Conservation (phyloP, 2,888 invertebrate species). For the Alloscopus bannaensis region DNA sequence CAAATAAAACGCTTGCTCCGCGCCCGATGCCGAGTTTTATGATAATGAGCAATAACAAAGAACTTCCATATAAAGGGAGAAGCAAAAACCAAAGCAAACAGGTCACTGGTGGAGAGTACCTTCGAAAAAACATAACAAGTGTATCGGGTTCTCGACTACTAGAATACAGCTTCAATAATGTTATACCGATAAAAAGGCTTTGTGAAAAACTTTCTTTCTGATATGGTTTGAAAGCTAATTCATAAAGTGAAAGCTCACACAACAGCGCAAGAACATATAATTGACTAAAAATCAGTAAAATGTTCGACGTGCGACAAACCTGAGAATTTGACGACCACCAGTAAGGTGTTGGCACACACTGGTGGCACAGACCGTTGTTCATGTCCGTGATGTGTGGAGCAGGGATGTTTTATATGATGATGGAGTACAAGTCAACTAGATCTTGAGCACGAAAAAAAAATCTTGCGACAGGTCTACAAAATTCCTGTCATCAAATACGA, state of each 20-base stretch:
- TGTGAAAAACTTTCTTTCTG: neutral
- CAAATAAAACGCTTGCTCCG: too few species aligned
- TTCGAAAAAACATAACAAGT: neutral
- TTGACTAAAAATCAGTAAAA: neutral
- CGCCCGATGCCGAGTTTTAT: too few species aligned
- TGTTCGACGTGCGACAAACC: constrained; percentile 4
- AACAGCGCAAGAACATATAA: neutral
- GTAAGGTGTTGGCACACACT: neutral
- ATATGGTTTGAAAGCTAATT: too few species aligned
- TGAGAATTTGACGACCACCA: constrained; percentile 29
- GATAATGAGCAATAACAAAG: too few species aligned
- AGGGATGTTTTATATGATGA: neutral
- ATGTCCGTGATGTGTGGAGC: neutral
- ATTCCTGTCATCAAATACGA: neutral
- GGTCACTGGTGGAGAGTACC: too few species aligned
- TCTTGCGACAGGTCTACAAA: neutral
- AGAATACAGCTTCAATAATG: neutral
- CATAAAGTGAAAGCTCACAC: neutral
- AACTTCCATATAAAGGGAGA: too few species aligned
- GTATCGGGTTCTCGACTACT: neutral
- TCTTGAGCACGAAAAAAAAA: neutral
- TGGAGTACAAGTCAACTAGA: neutral
- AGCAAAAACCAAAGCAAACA: too few species aligned
- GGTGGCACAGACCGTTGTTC: constrained; percentile 22
- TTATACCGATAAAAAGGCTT: neutral